A percentile compares a stretch with the other conserved stretches of the same genome.
phyloP scores from a whole-genome alignment of 2,888 invertebrate genomes.

The Linnaemya tessellans region DNA sequence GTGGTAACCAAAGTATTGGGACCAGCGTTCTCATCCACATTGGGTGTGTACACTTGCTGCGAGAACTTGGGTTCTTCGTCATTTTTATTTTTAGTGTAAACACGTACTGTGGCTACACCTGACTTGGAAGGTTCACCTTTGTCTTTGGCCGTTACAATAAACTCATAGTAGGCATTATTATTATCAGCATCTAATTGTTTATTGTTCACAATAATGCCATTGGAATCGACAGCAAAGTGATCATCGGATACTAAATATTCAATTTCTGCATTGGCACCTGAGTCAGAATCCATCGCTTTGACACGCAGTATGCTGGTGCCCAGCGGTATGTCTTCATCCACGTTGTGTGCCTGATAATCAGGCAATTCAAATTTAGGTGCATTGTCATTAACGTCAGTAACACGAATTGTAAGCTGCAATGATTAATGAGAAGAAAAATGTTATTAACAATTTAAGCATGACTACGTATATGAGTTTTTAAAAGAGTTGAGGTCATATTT shows the following conservation, averaged over 20 bases:
- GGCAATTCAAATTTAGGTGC: slow-evolving; percentile 98
- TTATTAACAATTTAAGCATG: not conserved
- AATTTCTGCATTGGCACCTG: slow-evolving; percentile 97
- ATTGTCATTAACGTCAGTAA: slow-evolving; percentile 98
- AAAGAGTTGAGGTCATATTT: too few species aligned
- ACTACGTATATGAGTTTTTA: not conserved
- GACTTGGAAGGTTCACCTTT: slow-evolving; percentile 96
- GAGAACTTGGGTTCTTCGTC: slow-evolving; percentile 98
- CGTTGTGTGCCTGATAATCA: slow-evolving; percentile 98
- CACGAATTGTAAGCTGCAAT: slow-evolving; percentile 92
- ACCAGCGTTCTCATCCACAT: slow-evolving; percentile 97
- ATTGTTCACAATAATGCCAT: slow-evolving; percentile 96
- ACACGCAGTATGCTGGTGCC: slow-evolving; percentile 97
- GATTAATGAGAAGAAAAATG: not conserved
- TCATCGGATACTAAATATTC: slow-evolving; percentile 95
- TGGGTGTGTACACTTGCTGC: slow-evolving; percentile 97
- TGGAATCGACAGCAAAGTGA: slow-evolving; percentile 96
- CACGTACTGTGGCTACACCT: slow-evolving; percentile 95
- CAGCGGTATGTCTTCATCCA: slow-evolving; percentile 96
- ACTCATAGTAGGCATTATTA: slow-evolving; percentile 98
- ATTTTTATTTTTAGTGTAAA: slow-evolving; percentile 99
- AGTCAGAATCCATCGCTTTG: slow-evolving; percentile 97
- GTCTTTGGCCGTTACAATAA: slow-evolving; percentile 96
- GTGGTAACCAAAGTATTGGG: slow-evolving; percentile 97
- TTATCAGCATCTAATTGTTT: slow-evolving; percentile 97